Conservation (phyloP, 2,888 invertebrate genomes). For the Prionchulus punctatus region DNA sequence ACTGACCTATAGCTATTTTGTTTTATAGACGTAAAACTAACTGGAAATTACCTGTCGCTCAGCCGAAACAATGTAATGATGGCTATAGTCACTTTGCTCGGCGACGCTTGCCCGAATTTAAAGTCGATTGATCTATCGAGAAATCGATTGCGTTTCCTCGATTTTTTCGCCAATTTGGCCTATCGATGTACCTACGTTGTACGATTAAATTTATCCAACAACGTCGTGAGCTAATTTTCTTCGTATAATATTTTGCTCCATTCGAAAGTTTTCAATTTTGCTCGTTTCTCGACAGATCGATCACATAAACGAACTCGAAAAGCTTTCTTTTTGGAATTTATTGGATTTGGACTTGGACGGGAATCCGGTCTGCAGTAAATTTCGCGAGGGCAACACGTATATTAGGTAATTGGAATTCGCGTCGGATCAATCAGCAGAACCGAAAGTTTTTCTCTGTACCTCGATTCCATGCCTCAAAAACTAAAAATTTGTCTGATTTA, state of each 20-base stretch:
- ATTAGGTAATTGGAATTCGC: constrained; percentile 50
- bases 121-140: constrained; percentile 60
- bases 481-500: no score
- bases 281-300: constrained; percentile 14
- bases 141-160: constrained; percentile 54
- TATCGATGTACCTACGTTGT: constrained; percentile 54
- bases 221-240: constrained; percentile 46
- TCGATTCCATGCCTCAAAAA: no score
- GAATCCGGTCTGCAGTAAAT: constrained; percentile 62
- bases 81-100: constrained; percentile 58
- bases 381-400: constrained; percentile 55
- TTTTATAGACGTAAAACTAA: no score
- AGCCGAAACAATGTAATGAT: constrained; percentile 54
- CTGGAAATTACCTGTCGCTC: constrained; percentile 39
- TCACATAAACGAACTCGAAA: constrained; percentile 40
- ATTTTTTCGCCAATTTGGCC: constrained; percentile 49
- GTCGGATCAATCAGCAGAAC: no score
- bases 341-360: constrained; percentile 59
- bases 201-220: constrained; percentile 60
- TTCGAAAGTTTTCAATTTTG: constrained; percentile 43
- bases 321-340: constrained; percentile 52
- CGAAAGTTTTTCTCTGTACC: no score
- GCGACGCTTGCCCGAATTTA: constrained; percentile 36
- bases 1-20: no score
- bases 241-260: constrained; percentile 5